Conservation (phyloP, 1,140 invertebrate species). For the Euschistus heros region DNA sequence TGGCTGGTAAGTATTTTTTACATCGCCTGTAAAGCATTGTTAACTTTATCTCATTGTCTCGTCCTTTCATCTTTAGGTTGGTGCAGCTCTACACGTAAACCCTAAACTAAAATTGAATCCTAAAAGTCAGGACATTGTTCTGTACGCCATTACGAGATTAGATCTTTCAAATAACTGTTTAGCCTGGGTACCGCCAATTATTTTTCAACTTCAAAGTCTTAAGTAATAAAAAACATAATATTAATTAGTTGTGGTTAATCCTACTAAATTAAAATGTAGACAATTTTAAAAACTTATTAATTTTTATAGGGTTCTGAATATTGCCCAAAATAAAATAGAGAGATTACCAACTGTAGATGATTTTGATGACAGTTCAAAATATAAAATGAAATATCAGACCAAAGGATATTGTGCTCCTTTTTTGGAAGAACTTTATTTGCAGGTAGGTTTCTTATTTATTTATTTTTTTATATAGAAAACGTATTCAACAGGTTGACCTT, state of each 20-base stretch:
- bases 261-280: not conserved
- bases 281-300: not conserved
- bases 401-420: slow-evolving; percentile 54
- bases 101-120: slow-evolving; percentile 63
- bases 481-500: no score
- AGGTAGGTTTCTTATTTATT: slow-evolving; percentile 31
- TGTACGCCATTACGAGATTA: slow-evolving; percentile 84
- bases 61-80: slow-evolving; percentile 34
- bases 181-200: slow-evolving; percentile 59
- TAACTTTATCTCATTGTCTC: not conserved
- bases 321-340: slow-evolving; percentile 79
- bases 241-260: not conserved
- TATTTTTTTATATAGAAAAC: no score
- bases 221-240: slow-evolving; percentile 28
- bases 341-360: slow-evolving; percentile 46
- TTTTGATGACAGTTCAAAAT: slow-evolving; percentile 28
- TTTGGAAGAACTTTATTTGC: slow-evolving; percentile 74
- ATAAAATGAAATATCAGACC: slow-evolving; percentile 20
- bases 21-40: not conserved
- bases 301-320: slow-evolving; percentile 59
- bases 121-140: slow-evolving; percentile 54
- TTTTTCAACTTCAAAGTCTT: slow-evolving; percentile 74
- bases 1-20: slow-evolving; percentile 53
- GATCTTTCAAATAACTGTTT: slow-evolving; percentile 89
- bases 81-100: slow-evolving; percentile 74